phyloP scores from a whole-genome alignment of 2,113 vertebrate genomes.

The Xiphophorus couchianus region DNA sequence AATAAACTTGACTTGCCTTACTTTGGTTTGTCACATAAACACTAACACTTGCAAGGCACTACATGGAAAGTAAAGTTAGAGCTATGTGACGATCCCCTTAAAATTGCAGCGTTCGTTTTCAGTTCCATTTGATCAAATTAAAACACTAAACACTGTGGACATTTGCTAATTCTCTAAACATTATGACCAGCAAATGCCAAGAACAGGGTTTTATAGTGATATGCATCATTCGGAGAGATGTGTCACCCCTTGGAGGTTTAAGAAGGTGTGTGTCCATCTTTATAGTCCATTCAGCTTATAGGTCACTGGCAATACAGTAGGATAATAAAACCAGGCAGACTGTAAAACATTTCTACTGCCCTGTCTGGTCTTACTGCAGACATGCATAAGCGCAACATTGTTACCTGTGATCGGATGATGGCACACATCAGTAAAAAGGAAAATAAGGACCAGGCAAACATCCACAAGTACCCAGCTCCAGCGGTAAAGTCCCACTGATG shows the following conservation, averaged over 20 bases:
- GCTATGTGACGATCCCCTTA: neutral
- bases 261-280: slow-evolving; percentile 26
- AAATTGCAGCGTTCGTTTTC: slow-evolving; percentile 8
- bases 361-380: slow-evolving; percentile 8
- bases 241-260: slow-evolving; percentile 26
- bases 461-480: slow-evolving; percentile 71
- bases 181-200: no score
- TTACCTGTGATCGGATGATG: slow-evolving; percentile 79
- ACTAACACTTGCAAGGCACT: no score
- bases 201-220: slow-evolving; percentile 10
- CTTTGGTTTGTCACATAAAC: no score
- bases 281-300: slow-evolving; percentile 43
- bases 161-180: no score
- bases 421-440: slow-evolving; percentile 79
- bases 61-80: neutral
- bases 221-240: slow-evolving; percentile 38
- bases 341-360: slow-evolving; percentile 20
- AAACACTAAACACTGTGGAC: slow-evolving; percentile 6
- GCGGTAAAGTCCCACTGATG: slow-evolving; percentile 84
- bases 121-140: slow-evolving; percentile 12
- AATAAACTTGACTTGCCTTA: no score
- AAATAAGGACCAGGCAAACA: slow-evolving; percentile 66
- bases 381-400: slow-evolving; percentile 19
- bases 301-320: slow-evolving; percentile 27
- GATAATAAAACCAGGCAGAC: slow-evolving; percentile 30